Evolutionary conservation across 1,140 invertebrate genomes (phyloP).

Genomic region (Melanaphis sacchari): DNA sequence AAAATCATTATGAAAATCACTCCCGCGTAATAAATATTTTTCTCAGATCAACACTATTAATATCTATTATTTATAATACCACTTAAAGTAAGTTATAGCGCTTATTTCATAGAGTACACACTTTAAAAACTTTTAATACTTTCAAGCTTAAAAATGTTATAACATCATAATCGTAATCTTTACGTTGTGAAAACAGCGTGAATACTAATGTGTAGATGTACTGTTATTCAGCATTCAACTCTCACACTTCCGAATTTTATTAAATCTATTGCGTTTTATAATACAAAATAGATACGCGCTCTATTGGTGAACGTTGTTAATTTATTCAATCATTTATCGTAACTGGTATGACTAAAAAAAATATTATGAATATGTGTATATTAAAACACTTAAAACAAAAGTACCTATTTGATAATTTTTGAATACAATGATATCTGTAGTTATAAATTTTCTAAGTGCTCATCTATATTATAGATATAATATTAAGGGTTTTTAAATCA

Average conservation of each 20-base stretch:
- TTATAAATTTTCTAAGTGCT: too few relatives aligned
- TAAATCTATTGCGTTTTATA: constrained; percentile 16
- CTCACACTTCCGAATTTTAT: not conserved
- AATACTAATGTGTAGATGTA: not conserved
- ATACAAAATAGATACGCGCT: constrained; percentile 43
- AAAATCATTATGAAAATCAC: constrained; percentile 37
- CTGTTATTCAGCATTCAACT: constrained; percentile 24
- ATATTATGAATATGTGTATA: not conserved
- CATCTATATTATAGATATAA: not conserved
- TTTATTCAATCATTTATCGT: not conserved
- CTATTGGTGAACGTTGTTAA: constrained; percentile 30
- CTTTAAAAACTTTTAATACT: not conserved
- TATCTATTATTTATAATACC: not conserved
- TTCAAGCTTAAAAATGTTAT: not conserved
- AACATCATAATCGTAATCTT: constrained; percentile 25
- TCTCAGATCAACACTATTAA: constrained; percentile 1
- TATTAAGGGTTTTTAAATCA: not conserved
- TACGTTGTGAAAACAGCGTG: constrained; percentile 33
- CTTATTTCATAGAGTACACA: not conserved
- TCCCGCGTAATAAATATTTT: not conserved
- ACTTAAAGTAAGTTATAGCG: constrained; percentile 3
- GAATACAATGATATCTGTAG: not conserved
- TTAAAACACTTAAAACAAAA: too few relatives aligned
- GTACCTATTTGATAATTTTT: not conserved
- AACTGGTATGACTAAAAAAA: not conserved